Conservation (phyloP, 2,888 invertebrate genomes). For the Parthenolecanium corni region DNA sequence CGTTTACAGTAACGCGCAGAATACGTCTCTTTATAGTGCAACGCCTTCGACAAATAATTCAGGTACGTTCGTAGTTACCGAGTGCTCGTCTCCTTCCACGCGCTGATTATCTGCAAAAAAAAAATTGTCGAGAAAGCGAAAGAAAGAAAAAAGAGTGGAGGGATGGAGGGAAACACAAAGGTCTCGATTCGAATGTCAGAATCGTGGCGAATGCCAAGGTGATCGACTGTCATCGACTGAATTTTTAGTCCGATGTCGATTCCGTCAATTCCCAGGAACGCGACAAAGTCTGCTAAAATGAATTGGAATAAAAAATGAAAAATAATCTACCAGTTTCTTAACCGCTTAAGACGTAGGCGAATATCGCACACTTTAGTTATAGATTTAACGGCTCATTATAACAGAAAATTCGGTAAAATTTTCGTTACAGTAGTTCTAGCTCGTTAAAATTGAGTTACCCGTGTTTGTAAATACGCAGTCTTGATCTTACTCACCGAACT, state of each 20-base stretch:
- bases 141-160: slow-evolving; percentile 1
- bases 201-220: not conserved
- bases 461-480: no score
- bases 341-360: no score
- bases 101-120: not conserved
- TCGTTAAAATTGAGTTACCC: no score
- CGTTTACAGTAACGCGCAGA: slow-evolving; percentile 43
- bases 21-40: slow-evolving; percentile 54
- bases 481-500: no score
- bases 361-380: no score
- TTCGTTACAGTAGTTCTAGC: no score
- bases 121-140: not conserved
- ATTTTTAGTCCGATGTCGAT: not conserved
- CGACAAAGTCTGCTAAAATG: not conserved
- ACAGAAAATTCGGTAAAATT: no score
- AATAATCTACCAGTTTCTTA: no score
- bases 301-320: no score
- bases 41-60: slow-evolving; percentile 47
- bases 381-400: no score
- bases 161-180: not conserved
- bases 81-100: not conserved
- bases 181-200: not conserved
- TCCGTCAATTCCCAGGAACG: not conserved
- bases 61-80: slow-evolving; percentile 8
- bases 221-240: not conserved